Base-by-base conservation (phyloP, 2,113 vertebrate genomes). In the Pteruthius melanotis region DNA sequence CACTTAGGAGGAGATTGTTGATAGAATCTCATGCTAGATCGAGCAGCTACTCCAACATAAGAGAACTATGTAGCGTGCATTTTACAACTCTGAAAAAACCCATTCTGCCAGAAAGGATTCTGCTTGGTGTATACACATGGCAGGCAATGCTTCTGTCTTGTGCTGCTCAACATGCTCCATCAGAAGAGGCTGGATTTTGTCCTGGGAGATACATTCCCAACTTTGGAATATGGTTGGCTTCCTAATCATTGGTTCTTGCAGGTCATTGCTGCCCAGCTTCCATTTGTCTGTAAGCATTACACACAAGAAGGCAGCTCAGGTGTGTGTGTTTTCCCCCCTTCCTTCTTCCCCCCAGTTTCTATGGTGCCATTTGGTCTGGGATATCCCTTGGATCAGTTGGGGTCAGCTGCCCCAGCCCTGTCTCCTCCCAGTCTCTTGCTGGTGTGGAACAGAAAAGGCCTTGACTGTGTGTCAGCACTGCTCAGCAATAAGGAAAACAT, bases 311-410 rank as follows among this genome's bases (percentile, higher is more conserved):
- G 54, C 54, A 70, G 45, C 80, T 71, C 77, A 44, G 60, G 22
- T 27, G 50, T 56, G 69, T 31, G 50, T 30, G n/a, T 65, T 39
- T 4, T 4, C 8, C 33, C 15, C 26, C 15, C 21, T 28, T 31
- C 10, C 14, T 61, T 31, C 40, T n/a, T n/a, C 17, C 9, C 12
- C n/a, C 4, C 7, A 14, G 28, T 54, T 37, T 10, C 3, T 8
- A 1, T 11, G 53, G 45, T 0, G 2, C 4, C 15, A 0, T 42
- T 15, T 4, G 65, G 20, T 31, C 5, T 91, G 89, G 53, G 3
- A 28, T 4, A 26, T n/a, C 40, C 68, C 30, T n/a, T 3, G 11
- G 63, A 39, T 53, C 47, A 24, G 2, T 0, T 40, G 47, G 76
- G 44, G 5, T 66, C 61, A 44, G 47, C 81, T 50, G 15, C 77